Base-by-base conservation (phyloP, 2,113 vertebrate species). In the Calyptommatus sinebrachiatus region DNA sequence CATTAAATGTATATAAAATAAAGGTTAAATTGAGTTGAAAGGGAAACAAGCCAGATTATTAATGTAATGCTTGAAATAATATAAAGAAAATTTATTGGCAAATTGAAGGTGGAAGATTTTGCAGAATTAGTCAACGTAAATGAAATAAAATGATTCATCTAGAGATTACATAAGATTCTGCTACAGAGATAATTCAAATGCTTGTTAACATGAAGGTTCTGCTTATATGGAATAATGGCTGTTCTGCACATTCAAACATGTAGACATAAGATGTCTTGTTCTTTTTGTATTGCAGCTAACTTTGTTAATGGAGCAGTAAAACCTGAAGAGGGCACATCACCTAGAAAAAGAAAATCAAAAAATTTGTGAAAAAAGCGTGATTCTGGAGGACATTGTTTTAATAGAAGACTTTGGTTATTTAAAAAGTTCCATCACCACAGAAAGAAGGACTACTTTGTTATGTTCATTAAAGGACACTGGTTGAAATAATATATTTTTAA, bases 261-360 rank as follows among this genome's bases (percentile, higher is more conserved):
- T 67, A 4, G 29, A n/a, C 14, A 18, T 22, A 50, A 18, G 48
- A 3, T 68, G 1, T 73, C 7, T 67, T 65, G 46, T 76, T 67
- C 62, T 35, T 57, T 62, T 84, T 76, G 18, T 80, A 77, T 82
- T 83, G 45, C 86, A 96, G 94, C 88, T 77, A 94, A 91, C 57
- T 85, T 94, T 26, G 86, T 91, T 77, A 96, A 96, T 61, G 95
- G 95, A 82, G 87, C 95, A 62, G 89, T 94, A 86, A 96, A 95
- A 85, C 83, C 87, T 4, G 94, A 97, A 66, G 94, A 93, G 45
- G 93, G 93, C 90, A 93, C 90, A 7, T 96, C 92, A 5, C 94
- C 95, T 10, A 92, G 95, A 83, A 91, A 94, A 50, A 92, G 94
- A 90, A 97, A 96, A 93, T 82, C 93, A 83, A 97, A 96, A 93